Percentiles rank a stretch among this genome's conserved stretches.
Evolutionary conservation across 2,113 vertebrate species (phyloP).

Genomic region (Scytalopus superciliaris): DNA sequence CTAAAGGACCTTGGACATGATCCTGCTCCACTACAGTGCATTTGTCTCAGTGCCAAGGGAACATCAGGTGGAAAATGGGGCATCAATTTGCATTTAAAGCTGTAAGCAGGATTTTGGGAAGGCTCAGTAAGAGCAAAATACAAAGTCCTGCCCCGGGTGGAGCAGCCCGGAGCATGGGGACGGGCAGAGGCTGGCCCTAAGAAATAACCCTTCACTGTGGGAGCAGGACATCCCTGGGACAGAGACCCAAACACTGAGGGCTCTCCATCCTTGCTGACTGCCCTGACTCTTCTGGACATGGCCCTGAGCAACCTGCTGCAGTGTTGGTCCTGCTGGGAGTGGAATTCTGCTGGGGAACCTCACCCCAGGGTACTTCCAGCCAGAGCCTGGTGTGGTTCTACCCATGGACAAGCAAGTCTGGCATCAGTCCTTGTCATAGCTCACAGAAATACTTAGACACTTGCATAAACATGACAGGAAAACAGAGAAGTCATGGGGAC

Average conservation of each 20-base stretch:
- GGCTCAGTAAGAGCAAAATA: not conserved
- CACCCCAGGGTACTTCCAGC: not conserved
- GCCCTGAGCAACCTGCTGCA: not conserved
- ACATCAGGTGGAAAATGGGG: not conserved
- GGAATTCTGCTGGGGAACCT: rapidly evolving
- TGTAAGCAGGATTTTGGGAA: not conserved
- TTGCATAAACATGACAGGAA: not conserved
- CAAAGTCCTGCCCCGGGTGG: not conserved
- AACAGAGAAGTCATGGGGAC: not conserved
- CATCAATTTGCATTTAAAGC: not conserved
- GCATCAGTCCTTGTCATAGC: not conserved
- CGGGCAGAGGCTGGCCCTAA: too few species aligned
- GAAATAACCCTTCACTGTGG: not conserved
- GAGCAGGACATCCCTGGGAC: not conserved
- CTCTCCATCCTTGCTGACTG: not conserved
- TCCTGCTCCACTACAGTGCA: not conserved
- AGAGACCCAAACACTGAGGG: not conserved
- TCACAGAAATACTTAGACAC: not conserved
- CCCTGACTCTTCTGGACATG: not conserved
- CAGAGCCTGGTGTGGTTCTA: not conserved
- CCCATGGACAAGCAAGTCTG: not conserved
- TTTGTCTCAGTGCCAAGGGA: not conserved
- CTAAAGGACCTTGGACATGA: not conserved
- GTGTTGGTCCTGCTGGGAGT: not conserved
- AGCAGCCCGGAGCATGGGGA: not conserved